Evolutionary conservation across 2,888 invertebrate species (phyloP), one percentile per base, ranked within the genome.

Genomic region (Epinotia brunnichana): DNA sequence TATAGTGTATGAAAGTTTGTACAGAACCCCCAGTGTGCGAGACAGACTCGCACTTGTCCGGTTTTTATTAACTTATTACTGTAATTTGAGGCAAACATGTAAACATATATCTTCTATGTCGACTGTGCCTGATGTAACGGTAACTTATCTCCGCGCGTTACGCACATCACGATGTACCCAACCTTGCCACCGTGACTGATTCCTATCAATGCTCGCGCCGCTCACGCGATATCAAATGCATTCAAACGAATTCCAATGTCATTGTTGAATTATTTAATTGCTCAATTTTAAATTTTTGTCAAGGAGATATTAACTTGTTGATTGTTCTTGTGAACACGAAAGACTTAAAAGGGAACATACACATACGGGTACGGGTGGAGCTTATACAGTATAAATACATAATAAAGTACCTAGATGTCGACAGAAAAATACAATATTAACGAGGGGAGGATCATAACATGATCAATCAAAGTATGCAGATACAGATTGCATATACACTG

Each of bases 101-200:
- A n/a, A n/a, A n/a, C n/a, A n/a, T n/a, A n/a, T n/a, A n/a, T n/a
- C 4, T 48, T 48, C n/a, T 3, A 44, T 4, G 13, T 44, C 13
- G 44, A 44, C 15, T 13, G 15, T 3, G 15, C 15, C 15, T 15
- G 17, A 29, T 11, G 19, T 56, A 66, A 56, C 57, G 13, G 54
- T 48, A 24, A 51, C 48, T 63, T 73, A 39, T 51, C 57, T 24
- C 15, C 57, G 41, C 44, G 10, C 24, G 56, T 62, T 39, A 48
- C 69, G 54, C 44, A 61, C 56, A 59, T 57, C 73, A 24, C 74
- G 76, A 82, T 82, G 80, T 76, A 81, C 80, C 78, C 79, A 82
- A 70, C 87, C 86, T 87, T 87, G 81, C 68, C 63, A 78, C 81
- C 82, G 81, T 84, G 82, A 84, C 82, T 82, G 82, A 86, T 85